Conservation (phyloP, 2,888 invertebrate species). For the Ormyrus thymus region DNA sequence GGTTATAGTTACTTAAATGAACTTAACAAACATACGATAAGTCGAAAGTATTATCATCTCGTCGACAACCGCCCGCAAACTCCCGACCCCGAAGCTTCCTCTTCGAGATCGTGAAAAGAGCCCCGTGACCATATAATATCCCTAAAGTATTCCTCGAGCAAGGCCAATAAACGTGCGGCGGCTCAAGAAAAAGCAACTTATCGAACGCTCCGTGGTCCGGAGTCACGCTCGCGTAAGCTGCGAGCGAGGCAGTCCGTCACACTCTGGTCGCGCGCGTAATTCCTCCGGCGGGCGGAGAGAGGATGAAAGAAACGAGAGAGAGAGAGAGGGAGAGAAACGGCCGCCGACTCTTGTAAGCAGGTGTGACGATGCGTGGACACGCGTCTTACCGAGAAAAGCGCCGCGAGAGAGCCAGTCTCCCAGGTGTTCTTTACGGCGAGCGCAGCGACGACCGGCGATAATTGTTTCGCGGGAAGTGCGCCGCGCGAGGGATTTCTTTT, state of each 20-base stretch:
- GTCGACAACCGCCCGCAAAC: no score
- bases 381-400: conserved; percentile 64
- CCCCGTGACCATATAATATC: no score
- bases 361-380: conserved; percentile 75
- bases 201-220: conserved; percentile 9
- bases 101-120: no score
- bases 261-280: conserved; percentile 53
- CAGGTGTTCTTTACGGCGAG: conserved; percentile 69
- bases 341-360: conserved; percentile 70
- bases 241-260: conserved; percentile 66
- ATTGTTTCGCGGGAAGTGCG: conserved; percentile 42
- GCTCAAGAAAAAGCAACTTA: conserved; percentile 1
- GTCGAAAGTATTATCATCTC: no score
- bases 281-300: conserved; percentile 30
- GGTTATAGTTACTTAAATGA: no score
- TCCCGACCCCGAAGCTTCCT: no score
- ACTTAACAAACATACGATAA: no score
- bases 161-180: no score
- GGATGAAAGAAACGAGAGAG: conserved; percentile 49
- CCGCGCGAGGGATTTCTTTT: conserved; percentile 4
- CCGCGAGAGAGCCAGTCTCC: conserved; percentile 55
- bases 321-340: conserved; percentile 53
- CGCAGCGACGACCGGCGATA: conserved; percentile 51
- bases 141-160: no score
- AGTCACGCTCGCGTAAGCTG: conserved; percentile 61